A percentile compares a stretch with the other conserved stretches of the same genome.
These are phyloP conservation scores for Xenus cinereus DNA, from an alignment of 2,113 vertebrate species.

Conservation along the genomic window DNA sequence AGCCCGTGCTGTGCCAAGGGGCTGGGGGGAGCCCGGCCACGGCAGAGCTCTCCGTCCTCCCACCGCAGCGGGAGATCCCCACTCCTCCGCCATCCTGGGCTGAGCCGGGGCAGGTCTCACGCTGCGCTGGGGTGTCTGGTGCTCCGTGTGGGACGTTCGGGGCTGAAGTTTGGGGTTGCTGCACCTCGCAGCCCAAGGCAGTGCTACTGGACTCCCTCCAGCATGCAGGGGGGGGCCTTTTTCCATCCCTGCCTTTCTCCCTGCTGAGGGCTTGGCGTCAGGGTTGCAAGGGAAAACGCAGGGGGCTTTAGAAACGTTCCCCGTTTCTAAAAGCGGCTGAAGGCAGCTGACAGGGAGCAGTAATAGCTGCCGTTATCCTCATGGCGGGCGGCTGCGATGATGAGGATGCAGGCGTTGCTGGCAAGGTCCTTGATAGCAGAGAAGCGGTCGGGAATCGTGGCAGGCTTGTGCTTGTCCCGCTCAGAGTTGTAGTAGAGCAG, in stretches of 20 bases:
- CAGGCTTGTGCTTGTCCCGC: background rate
- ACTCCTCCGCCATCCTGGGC: background rate
- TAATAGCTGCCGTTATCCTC: slow-evolving; percentile 37
- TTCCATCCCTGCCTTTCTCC: background rate
- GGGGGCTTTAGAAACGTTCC: background rate
- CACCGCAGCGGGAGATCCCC: background rate
- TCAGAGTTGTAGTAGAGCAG: slow-evolving; percentile 58
- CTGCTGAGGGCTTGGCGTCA: fast-evolving
- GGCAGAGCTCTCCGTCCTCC: background rate
- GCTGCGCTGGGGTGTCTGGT: fast-evolving
- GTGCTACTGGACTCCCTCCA: background rate
- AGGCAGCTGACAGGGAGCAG: background rate
- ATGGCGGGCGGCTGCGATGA: background rate
- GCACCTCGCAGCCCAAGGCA: background rate
- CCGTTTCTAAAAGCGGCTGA: background rate
- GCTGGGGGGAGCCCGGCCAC: fast-evolving
- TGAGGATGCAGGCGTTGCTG: slow-evolving; percentile 49
- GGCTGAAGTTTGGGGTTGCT: background rate
- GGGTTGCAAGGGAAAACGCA: fast-evolving
- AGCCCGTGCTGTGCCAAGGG: fast-evolving
- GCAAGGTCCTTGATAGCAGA: slow-evolving; percentile 30
- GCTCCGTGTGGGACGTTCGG: fast-evolving
- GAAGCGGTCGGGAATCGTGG: background rate
- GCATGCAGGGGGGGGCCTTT: background rate
- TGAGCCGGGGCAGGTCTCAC: background rate